These are phyloP conservation scores for Hydroisotoma schaefferi DNA, from an alignment of 2,888 invertebrate species.

Conservation along the genomic window DNA sequence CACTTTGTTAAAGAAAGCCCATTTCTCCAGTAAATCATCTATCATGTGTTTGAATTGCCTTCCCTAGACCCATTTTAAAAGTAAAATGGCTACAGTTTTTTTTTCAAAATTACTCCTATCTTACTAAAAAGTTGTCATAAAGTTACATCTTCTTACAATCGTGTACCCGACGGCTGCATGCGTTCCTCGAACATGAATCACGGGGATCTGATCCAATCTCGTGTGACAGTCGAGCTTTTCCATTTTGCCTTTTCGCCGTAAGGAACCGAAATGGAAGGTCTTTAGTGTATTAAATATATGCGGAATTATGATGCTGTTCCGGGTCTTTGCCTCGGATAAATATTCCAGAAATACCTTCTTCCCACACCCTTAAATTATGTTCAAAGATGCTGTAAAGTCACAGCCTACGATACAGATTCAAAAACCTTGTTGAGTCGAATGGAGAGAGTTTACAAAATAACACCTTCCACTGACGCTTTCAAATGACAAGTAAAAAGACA, in stretches of 20 bases:
- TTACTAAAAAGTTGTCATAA: neutral
- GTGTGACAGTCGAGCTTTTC: conserved; percentile 49
- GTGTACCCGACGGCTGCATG: conserved; percentile 84
- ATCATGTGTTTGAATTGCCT: conserved; percentile 72
- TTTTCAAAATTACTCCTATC: neutral
- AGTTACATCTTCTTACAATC: conserved; percentile 62
- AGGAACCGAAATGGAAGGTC: conserved; percentile 12
- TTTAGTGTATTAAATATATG: conserved; percentile 1
- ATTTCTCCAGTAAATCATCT: conserved; percentile 62
- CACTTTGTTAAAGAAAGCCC: conserved; percentile 62
- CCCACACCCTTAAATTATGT: no score
- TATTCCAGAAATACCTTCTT: no score
- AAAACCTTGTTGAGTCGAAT: no score
- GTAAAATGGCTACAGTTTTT: neutral
- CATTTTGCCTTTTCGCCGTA: conserved; percentile 19
- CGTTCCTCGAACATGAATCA: conserved; percentile 71
- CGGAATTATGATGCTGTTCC: neutral
- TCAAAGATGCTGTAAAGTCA: no score
- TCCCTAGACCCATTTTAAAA: conserved; percentile 60
- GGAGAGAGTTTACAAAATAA: no score
- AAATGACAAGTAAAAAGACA: no score
- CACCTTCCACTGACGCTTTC: no score
- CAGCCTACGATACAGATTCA: no score
- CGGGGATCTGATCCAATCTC: conserved; percentile 67
- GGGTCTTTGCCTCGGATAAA: no score